Conservation (phyloP, 2,797 vertebrate genomes). For the Leuciscus waleckii region DNA sequence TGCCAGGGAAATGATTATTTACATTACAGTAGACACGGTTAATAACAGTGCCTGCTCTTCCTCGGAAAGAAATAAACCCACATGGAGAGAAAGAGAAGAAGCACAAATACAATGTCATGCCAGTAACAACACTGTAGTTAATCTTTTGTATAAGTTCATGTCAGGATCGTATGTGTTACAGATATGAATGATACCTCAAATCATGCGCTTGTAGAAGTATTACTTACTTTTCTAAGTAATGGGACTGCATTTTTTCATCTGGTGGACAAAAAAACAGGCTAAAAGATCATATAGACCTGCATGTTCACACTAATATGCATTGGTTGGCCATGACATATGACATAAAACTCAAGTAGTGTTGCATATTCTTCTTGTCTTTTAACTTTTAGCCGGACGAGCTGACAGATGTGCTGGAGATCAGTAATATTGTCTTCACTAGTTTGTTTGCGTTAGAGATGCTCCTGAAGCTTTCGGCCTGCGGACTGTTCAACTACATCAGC, state of each 20-base stretch:
- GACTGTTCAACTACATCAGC: constrained; percentile 56
- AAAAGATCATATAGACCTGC: not conserved
- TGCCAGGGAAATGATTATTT: constrained; percentile 60
- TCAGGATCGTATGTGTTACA: not conserved
- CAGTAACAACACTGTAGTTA: constrained; percentile 9
- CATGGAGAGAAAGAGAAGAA: constrained; percentile 26
- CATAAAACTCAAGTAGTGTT: not conserved
- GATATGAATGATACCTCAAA: constrained; percentile 18
- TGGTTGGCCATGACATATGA: not conserved
- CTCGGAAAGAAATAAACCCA: constrained; percentile 16
- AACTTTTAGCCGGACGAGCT: constrained; percentile 85
- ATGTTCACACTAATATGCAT: not conserved
- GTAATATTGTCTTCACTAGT: constrained; percentile 65
- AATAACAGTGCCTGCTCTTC: constrained; percentile 50
- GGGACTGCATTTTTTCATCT: not conserved
- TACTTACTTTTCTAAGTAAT: not conserved
- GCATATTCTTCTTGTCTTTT: not conserved
- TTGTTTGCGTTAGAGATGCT: constrained; percentile 65
- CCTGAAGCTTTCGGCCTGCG: constrained; percentile 60
- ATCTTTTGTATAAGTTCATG: constrained; percentile 43
- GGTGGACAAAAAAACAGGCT: not conserved
- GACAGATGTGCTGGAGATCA: constrained; percentile 81
- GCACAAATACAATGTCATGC: constrained; percentile 33
- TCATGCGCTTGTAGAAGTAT: not conserved
- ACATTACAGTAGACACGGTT: constrained; percentile 56